Evolutionary conservation across 2,113 vertebrate genomes (phyloP).

Genomic region (Furnarius figulus): DNA sequence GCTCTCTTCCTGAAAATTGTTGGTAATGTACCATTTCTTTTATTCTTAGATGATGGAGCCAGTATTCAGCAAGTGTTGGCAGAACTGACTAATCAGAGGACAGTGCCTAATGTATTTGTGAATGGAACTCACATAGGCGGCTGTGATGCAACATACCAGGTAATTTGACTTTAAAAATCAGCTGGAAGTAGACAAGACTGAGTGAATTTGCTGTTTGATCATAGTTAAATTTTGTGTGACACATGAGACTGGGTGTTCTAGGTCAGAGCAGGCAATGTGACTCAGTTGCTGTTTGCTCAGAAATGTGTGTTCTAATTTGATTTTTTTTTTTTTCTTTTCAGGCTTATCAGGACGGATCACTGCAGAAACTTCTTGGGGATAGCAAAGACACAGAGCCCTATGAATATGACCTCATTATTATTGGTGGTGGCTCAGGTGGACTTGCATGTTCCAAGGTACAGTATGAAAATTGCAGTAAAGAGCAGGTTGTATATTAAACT

Average conservation of each 20-base stretch:
- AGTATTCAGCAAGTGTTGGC: slow-evolving; percentile 86
- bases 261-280: background rate
- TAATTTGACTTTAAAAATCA: slow-evolving; percentile 54
- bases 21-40: background rate
- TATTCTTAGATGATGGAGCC: slow-evolving; percentile 82
- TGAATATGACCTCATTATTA: slow-evolving; percentile 93
- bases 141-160: slow-evolving; percentile 89
- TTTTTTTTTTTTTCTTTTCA: background rate
- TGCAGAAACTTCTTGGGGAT: slow-evolving; percentile 84
- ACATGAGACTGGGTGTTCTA: background rate
- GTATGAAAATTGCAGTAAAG: background rate
- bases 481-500: background rate
- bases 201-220: background rate
- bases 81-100: slow-evolving; percentile 91
- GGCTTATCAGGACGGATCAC: slow-evolving; percentile 86
- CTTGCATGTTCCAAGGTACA: slow-evolving; percentile 94
- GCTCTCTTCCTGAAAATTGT: background rate
- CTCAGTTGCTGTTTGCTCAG: background rate
- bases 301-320: background rate
- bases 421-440: slow-evolving; percentile 95
- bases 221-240: background rate
- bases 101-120: slow-evolving; percentile 93
- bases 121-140: slow-evolving; percentile 92
- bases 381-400: slow-evolving; percentile 62
- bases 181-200: background rate